phyloP scores from a whole-genome alignment of 2,888 invertebrate genomes.

The Trachelus stipa region DNA sequence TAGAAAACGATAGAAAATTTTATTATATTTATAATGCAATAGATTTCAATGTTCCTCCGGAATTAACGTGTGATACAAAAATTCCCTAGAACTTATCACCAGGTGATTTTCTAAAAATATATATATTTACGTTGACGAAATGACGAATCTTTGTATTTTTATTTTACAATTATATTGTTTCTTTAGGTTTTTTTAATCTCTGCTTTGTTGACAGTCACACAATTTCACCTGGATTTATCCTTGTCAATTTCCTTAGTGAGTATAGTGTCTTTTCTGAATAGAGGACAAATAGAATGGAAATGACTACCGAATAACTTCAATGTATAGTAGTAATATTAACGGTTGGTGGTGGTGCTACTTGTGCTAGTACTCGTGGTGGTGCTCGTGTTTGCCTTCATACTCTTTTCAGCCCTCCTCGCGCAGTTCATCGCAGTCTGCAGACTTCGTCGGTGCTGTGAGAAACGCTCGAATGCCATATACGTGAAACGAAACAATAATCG shows the following conservation, averaged over 20 bases:
- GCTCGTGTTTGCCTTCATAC: slow-evolving; percentile 32
- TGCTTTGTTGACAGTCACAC: neutral
- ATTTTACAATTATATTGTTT: neutral
- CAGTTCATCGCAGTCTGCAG: slow-evolving; percentile 57
- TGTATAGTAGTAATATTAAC: slow-evolving; percentile 10
- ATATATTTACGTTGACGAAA: neutral
- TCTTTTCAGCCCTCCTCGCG: slow-evolving; percentile 55
- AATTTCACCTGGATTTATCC: neutral
- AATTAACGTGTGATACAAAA: neutral
- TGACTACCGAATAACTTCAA: neutral
- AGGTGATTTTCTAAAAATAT: neutral
- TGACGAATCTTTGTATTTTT: neutral
- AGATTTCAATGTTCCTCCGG: no score
- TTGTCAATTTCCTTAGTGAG: neutral
- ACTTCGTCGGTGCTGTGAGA: slow-evolving; percentile 45
- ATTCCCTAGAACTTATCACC: neutral
- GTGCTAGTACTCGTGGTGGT: slow-evolving; percentile 12
- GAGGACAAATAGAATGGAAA: neutral
- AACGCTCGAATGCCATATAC: neutral
- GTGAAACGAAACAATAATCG: neutral
- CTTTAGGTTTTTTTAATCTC: neutral
- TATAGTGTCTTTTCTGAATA: neutral
- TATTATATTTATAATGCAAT: neutral
- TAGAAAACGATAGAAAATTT: neutral
- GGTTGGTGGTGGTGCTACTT: neutral